phyloP scores from a whole-genome alignment of 2,113 vertebrate genomes.

The Salvelinus namaycush region DNA sequence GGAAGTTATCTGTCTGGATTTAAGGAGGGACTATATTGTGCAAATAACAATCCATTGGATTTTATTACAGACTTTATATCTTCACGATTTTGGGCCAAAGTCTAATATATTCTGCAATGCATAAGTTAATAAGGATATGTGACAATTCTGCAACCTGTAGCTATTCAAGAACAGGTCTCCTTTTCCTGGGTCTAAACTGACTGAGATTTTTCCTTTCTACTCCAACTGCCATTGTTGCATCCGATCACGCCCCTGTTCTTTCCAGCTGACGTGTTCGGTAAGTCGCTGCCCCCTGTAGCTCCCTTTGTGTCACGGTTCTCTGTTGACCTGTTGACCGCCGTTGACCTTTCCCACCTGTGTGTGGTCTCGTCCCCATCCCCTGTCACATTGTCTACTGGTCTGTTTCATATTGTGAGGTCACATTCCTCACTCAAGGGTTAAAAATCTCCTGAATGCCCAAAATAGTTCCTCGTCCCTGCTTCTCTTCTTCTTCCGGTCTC shows the following conservation, averaged over 20 bases:
- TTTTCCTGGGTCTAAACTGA: conserved; percentile 14
- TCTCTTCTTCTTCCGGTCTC: not conserved
- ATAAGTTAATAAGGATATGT: no score
- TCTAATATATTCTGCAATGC: no score
- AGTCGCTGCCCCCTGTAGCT: conserved; percentile 25
- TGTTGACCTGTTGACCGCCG: not conserved
- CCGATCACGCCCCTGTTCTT: conserved; percentile 28
- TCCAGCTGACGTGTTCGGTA: conserved; percentile 62
- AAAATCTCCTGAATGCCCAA: not conserved
- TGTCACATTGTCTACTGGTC: conserved; percentile 2
- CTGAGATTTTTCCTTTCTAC: not conserved
- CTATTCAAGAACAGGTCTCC: not conserved
- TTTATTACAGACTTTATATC: no score
- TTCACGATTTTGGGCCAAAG: no score
- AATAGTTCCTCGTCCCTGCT: not conserved
- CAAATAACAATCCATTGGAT: no score
- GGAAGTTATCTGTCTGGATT: no score
- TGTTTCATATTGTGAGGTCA: conserved; percentile 1
- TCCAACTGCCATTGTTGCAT: not conserved
- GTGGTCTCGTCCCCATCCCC: not conserved
- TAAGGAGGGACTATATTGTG: no score
- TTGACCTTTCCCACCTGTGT: conserved; percentile 5
- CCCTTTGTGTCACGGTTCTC: not conserved
- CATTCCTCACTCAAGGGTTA: conserved; percentile 17
- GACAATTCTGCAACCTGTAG: not conserved